phyloP scores from a whole-genome alignment of 2,113 vertebrate genomes.

The Otis tarda region DNA sequence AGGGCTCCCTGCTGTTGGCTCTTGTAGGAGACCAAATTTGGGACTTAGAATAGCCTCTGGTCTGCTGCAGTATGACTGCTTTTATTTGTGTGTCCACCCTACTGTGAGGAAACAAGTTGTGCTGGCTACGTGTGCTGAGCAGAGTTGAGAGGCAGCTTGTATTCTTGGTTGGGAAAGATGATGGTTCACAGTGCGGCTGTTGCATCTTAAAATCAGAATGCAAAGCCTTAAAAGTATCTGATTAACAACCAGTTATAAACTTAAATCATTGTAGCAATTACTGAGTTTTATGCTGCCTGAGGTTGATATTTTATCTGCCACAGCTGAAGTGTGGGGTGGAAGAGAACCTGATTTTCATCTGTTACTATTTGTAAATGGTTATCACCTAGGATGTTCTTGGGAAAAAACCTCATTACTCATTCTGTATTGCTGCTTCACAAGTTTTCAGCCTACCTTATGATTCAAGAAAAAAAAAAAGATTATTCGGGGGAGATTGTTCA shows the following conservation, averaged over 20 bases:
- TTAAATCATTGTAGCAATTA: not conserved
- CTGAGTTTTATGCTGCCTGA: not conserved
- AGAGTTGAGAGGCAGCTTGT: not conserved
- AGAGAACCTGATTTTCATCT: not conserved
- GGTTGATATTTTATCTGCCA: not conserved
- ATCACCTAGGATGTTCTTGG: not conserved
- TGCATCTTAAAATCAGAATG: not conserved
- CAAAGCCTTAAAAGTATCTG: not conserved
- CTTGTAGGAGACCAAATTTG: not conserved
- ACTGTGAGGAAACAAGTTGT: not conserved
- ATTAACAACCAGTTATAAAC: not conserved
- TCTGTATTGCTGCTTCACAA: not conserved
- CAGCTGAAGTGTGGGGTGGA: not conserved
- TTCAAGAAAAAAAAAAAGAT: not conserved
- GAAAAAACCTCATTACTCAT: not conserved
- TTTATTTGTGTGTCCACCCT: not conserved
- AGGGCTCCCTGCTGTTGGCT: not conserved
- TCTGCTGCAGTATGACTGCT: not conserved
- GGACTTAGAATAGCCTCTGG: not conserved
- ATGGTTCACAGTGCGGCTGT: not conserved
- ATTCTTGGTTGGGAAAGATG: not conserved
- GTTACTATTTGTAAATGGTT: not conserved
- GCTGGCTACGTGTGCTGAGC: not conserved
- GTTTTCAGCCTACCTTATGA: not conserved
- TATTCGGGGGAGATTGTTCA: not conserved